A percentile compares a stretch with the other conserved stretches of the same genome.
Evolutionary conservation across 37 sponge, comb jelly and placozoan species (phyloP).

Genomic region (Crambe crambe): DNA sequence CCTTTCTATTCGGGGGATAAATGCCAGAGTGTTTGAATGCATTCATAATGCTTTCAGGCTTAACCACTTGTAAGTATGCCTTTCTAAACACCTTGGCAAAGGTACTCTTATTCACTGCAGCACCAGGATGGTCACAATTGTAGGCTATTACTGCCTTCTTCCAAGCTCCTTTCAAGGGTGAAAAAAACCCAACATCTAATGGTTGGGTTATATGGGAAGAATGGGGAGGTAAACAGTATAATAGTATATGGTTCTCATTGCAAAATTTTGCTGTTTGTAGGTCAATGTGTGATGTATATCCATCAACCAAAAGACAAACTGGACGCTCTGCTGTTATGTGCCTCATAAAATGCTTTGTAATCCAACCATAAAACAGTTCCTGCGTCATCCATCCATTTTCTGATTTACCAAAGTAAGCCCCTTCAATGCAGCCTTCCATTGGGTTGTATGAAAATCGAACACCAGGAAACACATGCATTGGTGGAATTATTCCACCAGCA

Average conservation of each 20-base stretch:
- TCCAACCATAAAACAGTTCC: slow-evolving; percentile 51
- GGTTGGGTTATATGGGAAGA: background rate
- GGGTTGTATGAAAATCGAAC: slow-evolving; percentile 41
- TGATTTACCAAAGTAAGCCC: slow-evolving; percentile 50
- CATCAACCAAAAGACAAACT: slow-evolving; percentile 49
- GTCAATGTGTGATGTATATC: slow-evolving; percentile 31
- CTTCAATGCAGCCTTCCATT: slow-evolving; percentile 25
- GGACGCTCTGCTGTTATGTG: slow-evolving; percentile 10
- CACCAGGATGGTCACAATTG: background rate
- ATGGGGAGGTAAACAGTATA: background rate
- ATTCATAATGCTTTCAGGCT: background rate
- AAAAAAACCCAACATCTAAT: background rate
- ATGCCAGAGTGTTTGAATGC: background rate
- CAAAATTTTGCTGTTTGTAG: background rate
- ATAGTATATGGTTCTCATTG: background rate
- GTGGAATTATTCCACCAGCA: slow-evolving; percentile 29
- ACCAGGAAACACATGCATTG: slow-evolving; percentile 59
- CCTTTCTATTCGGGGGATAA: background rate
- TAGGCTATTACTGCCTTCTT: background rate
- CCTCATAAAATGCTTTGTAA: slow-evolving; percentile 33
- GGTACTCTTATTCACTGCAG: background rate
- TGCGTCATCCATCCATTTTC: slow-evolving; percentile 44
- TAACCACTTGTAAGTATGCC: background rate
- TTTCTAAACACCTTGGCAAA: background rate
- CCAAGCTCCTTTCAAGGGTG: background rate